Conservation (phyloP, 2,888 invertebrate genomes). For the Ceramica pisi region DNA sequence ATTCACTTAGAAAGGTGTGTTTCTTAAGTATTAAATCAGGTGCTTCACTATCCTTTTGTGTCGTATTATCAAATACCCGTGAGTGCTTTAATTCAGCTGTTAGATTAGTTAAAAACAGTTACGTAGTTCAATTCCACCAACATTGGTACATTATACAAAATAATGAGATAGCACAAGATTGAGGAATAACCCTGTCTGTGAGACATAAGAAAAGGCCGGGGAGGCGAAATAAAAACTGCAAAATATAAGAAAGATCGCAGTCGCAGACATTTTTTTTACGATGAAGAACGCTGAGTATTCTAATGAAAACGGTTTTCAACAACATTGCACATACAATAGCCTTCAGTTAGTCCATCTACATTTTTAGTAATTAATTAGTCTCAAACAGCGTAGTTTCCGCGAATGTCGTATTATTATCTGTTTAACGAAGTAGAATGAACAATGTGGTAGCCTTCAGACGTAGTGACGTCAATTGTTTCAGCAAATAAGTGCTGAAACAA, state of each 20-base stretch:
- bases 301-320: slow-evolving; percentile 60
- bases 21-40: neutral
- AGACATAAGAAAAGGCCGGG: slow-evolving; percentile 2
- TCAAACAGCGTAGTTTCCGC: slow-evolving; percentile 62
- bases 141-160: neutral
- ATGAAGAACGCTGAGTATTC: slow-evolving; percentile 62
- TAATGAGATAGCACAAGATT: neutral
- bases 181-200: neutral
- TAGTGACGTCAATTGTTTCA: slow-evolving; percentile 89
- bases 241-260: slow-evolving; percentile 21
- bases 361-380: slow-evolving; percentile 60
- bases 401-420: slow-evolving; percentile 76
- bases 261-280: slow-evolving; percentile 66
- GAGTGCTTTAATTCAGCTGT: neutral
- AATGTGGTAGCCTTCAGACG: slow-evolving; percentile 80
- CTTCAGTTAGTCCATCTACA: slow-evolving; percentile 47
- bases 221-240: slow-evolving; percentile 17
- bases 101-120: neutral
- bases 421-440: slow-evolving; percentile 81
- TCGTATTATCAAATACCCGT: neutral
- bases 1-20: neutral
- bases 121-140: slow-evolving; percentile 1
- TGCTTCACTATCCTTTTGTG: slow-evolving; percentile 2
- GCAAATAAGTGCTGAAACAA: slow-evolving; percentile 82
- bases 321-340: slow-evolving; percentile 43